Evolutionary conservation across 2,888 invertebrate species (phyloP).

Genomic region (Drosophila fulvimacula): DNA sequence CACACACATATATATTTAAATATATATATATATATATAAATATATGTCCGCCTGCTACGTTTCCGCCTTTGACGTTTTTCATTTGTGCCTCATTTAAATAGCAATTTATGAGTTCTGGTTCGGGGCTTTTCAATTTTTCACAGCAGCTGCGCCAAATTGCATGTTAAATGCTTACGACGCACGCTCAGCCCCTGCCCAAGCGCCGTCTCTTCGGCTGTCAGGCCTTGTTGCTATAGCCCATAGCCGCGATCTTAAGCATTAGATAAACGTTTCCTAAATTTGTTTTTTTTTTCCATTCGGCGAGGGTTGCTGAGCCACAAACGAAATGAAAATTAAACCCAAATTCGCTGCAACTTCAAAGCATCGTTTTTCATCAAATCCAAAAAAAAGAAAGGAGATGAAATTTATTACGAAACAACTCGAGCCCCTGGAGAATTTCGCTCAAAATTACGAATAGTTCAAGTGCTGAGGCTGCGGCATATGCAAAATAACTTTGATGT

Average conservation of each 20-base stretch:
- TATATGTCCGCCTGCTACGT: slow-evolving; percentile 19
- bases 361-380: slow-evolving; percentile 38
- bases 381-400: slow-evolving; percentile 13
- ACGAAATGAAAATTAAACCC: slow-evolving; percentile 66
- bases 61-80: slow-evolving; percentile 52
- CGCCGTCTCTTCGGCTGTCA: not conserved
- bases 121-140: slow-evolving; percentile 61
- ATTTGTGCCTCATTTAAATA: slow-evolving; percentile 81
- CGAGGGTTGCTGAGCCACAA: slow-evolving; percentile 59
- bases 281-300: slow-evolving; percentile 14
- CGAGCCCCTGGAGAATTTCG: slow-evolving; percentile 39
- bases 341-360: slow-evolving; percentile 62
- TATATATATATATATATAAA: slow-evolving; percentile 1
- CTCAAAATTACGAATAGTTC: slow-evolving; percentile 44
- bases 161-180: slow-evolving; percentile 66
- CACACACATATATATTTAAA: slow-evolving; percentile 3
- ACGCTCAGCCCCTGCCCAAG: not conserved
- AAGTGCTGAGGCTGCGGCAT: slow-evolving; percentile 26
- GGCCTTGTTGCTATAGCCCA: slow-evolving; percentile 18
- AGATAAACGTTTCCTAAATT: slow-evolving; percentile 66
- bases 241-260: slow-evolving; percentile 57
- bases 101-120: slow-evolving; percentile 75
- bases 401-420: slow-evolving; percentile 38
- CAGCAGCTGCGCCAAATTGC: slow-evolving; percentile 78
- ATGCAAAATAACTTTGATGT: slow-evolving; percentile 38